Base-by-base conservation (phyloP, 2,888 invertebrate species). In the Apocheima hispidaria region DNA sequence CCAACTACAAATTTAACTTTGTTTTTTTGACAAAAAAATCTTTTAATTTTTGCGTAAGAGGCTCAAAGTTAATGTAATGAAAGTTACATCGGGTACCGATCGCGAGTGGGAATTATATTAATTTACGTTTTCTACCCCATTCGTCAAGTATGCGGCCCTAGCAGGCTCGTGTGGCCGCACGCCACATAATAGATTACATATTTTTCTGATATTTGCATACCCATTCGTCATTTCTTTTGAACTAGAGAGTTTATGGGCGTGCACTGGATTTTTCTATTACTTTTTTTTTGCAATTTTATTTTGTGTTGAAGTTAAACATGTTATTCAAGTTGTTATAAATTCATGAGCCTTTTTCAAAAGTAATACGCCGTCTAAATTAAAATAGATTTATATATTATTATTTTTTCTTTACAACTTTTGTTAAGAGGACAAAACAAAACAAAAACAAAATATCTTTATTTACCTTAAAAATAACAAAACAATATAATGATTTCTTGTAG, bases 101-200 rank as follows among this genome's bases (percentile, higher is more conserved):
- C 36, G 28, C 49, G 18, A 53, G 40, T 41, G 41, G 26, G 35
- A 53, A 5, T 46, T 21, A 55, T 33, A 40, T 43, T n/a, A n/a
- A n/a, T n/a, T n/a, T 36, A 40, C 48, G 41, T 53, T 56, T 52
- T 51, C 40, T 49, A 48, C 41, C 48, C 38, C 55, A 56, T 57
- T 53, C 56, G 56, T 62, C 56, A 55, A 50, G 18, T 10, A 10
- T 10, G 16, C 5, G 23, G 20, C 40, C 41, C 14, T n/a, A n/a
- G n/a, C n/a, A n/a, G n/a, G n/a, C n/a, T 40, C 28, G 46, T 51
- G 48, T 38, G 46, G 40, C 28, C 23, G 48, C 61, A 57, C 61
- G 61, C 52, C 12, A 57, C 26, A 28, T 50, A 48, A 61, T 52
- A 49, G 52, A 57, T 57, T 52, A 52, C 61, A 56, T 62, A 52